A percentile compares a stretch with the other conserved stretches of the same genome.
Evolutionary conservation across 1,140 invertebrate species (phyloP).

Genomic region (Bombus consobrinus): DNA sequence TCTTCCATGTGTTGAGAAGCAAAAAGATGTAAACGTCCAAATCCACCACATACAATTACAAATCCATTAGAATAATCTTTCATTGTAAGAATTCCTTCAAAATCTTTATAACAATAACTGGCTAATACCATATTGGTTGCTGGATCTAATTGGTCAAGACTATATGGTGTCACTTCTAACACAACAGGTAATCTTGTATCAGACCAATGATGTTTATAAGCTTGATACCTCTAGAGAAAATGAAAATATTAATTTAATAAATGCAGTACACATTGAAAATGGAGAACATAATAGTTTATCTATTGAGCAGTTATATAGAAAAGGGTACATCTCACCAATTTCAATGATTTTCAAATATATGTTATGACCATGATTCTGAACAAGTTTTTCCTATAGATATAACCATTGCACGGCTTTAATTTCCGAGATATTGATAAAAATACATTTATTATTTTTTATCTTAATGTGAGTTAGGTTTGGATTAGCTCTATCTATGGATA

Average conservation of each 20-base stretch:
- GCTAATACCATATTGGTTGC: slow-evolving; percentile 90
- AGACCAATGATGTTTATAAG: slow-evolving; percentile 98
- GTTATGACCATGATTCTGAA: too few species aligned
- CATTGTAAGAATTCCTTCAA: slow-evolving; percentile 90
- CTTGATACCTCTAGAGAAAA: slow-evolving; percentile 91
- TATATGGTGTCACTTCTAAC: slow-evolving; percentile 94
- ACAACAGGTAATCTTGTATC: slow-evolving; percentile 93
- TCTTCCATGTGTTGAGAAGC: slow-evolving; percentile 91
- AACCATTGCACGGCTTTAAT: too few species aligned
- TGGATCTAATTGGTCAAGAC: slow-evolving; percentile 95
- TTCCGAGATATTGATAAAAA: too few species aligned
- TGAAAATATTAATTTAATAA: slow-evolving; percentile 43
- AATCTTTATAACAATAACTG: slow-evolving; percentile 96
- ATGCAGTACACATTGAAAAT: background rate
- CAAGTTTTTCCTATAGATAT: too few species aligned
- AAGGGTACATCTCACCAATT: too few species aligned
- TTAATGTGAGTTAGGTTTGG: too few species aligned
- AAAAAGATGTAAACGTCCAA: slow-evolving; percentile 95
- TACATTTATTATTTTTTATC: too few species aligned
- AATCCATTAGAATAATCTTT: slow-evolving; percentile 92
- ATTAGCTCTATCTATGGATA: too few species aligned
- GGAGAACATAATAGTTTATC: too few species aligned
- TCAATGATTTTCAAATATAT: too few species aligned
- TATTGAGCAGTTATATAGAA: too few species aligned
- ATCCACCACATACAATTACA: slow-evolving; percentile 93